Evolutionary conservation across 2,797 vertebrate species (phyloP), one percentile per base, ranked within the genome.

Genomic region (Micromesistius poutassou): DNA sequence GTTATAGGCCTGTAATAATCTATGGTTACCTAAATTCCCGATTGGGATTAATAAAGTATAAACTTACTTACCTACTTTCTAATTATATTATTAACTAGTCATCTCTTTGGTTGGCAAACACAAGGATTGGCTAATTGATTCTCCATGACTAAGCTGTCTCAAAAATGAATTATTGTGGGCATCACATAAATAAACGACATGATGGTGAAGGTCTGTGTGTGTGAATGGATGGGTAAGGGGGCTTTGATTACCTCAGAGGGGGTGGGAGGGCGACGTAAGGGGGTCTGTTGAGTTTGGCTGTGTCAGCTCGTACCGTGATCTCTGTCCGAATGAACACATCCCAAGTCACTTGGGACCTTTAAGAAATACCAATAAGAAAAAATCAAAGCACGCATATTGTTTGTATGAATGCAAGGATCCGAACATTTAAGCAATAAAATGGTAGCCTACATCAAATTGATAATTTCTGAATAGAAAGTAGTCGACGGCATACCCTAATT

Each of bases 211-310:
- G 35, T 46, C 66, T 30, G 55, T 2, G 12, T 31, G 12, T 31
- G 22, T 46, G 30, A 35, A 70, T 40, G 19, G 66, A 28, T 74
- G 70, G 31, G 14, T 72, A 5, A 72, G 19, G 25, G 25, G 30
- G 16, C 30, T 13, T 68, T 0, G 2, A 3, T 80, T 83, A 94
- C 93, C 93, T 92, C 2, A 94, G 76, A 30, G 94, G 94, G 78
- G 93, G 94, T 75, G 81, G 86, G 2, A 94, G 90, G 46, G 84
- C 92, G 28, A 88, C 90, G 72, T 36, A 90, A 33, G 89, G 66
- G 3, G 94, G 92, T 0, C 77, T 83, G 88, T 94, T 94, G 76
- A 94, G 82, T 82, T 33, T 82, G n/a, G 89, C 83, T 1, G 38
- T 91, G 83, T 91, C 90, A 3, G 9, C 35, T 12, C 91, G 86